Percentiles rank a stretch among this genome's conserved stretches.
Evolutionary conservation across 2,113 vertebrate species (phyloP).

Genomic region (Brachionichthys hirsutus): DNA sequence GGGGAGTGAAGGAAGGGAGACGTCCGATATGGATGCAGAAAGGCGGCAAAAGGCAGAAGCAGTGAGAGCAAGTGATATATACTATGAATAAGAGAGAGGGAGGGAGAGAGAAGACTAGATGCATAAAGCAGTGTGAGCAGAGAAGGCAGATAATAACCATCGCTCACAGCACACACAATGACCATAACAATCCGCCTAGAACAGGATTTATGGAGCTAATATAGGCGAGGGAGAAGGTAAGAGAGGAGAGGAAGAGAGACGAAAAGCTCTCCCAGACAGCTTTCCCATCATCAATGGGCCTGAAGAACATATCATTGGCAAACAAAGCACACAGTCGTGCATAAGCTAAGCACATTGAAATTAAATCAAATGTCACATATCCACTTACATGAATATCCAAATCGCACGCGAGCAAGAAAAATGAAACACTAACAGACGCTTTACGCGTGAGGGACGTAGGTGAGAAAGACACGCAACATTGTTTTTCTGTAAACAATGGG

Average conservation of each 20-base stretch:
- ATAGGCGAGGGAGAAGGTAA: constrained; percentile 54
- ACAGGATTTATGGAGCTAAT: constrained; percentile 80
- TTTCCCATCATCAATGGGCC: constrained; percentile 49
- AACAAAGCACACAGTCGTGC: constrained; percentile 17
- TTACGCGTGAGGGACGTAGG: neutral
- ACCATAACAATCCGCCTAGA: constrained; percentile 78
- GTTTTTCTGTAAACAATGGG: neutral
- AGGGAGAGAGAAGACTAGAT: constrained; percentile 58
- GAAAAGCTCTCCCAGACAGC: constrained; percentile 44
- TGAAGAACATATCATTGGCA: constrained; percentile 53
- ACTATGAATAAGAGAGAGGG: constrained; percentile 26
- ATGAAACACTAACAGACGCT: neutral
- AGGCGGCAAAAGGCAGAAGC: constrained; percentile 13
- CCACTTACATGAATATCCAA: constrained; percentile 1
- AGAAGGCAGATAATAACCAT: constrained; percentile 78
- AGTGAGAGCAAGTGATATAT: constrained; percentile 16
- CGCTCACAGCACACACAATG: constrained; percentile 79
- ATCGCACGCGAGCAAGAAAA: neutral
- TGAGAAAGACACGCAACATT: neutral
- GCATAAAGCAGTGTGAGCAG: constrained; percentile 74
- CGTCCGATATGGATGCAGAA: constrained; percentile 35
- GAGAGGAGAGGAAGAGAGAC: constrained; percentile 38
- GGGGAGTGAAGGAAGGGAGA: constrained; percentile 19
- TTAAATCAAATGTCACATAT: constrained; percentile 11
- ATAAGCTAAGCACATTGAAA: constrained; percentile 13